Evolutionary conservation across 37 sponge, comb jelly and placozoan species (phyloP).

Genomic region (Aplysina aerophoba): DNA sequence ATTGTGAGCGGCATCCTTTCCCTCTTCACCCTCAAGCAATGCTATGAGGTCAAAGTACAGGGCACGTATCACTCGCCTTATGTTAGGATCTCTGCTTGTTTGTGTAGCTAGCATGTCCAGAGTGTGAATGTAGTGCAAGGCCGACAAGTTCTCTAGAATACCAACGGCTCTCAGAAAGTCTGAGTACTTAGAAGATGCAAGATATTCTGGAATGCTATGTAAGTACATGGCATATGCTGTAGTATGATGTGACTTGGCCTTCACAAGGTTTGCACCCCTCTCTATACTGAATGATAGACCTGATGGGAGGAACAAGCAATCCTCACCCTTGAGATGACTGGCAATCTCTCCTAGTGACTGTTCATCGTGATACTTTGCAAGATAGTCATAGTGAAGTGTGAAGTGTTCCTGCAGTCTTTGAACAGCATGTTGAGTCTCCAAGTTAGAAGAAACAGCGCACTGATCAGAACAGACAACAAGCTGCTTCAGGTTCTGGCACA

Average conservation of each 20-base stretch:
- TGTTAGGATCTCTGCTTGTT: background rate
- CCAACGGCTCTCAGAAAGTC: background rate
- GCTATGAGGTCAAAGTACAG: background rate
- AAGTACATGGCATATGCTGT: background rate
- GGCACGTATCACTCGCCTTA: background rate
- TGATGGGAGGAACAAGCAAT: background rate
- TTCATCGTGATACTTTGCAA: background rate
- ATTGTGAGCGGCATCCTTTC: background rate
- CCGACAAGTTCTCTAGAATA: background rate
- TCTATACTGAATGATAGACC: background rate
- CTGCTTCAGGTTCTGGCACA: background rate
- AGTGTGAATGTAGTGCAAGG: background rate
- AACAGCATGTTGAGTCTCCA: background rate
- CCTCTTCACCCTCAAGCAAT: background rate
- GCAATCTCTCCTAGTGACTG: background rate
- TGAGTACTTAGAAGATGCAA: background rate
- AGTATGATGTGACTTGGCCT: no score
- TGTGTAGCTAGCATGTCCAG: background rate
- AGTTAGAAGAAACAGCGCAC: background rate
- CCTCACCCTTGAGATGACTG: background rate
- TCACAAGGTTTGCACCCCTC: background rate
- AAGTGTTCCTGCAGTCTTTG: background rate
- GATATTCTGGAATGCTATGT: background rate
- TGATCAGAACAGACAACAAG: background rate
- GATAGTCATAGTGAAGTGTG: background rate